Base-by-base conservation (phyloP, 2,113 vertebrate genomes). In the Sisor rabdophorus region DNA sequence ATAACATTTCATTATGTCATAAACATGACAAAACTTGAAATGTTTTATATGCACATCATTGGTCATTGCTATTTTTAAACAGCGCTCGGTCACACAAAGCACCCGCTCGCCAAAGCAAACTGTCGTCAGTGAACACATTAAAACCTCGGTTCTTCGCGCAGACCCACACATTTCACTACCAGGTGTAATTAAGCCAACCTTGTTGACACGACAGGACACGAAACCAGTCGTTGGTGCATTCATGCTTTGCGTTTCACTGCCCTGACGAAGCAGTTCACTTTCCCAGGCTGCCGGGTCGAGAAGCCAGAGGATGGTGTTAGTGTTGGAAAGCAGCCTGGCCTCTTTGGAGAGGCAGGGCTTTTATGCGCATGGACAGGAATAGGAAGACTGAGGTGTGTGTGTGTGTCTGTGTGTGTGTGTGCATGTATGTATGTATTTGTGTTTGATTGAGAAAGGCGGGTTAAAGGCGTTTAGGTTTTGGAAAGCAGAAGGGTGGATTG, bases 121-220 rank as follows among this genome's bases (percentile, higher is more conserved):
- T 4, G 53, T 11, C 32, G 56, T 71, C 47, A 68, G 54, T 4
- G 16, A 58, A 60, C 73, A 78, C 78, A 36, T 20, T 17, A 47
- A 79, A 22, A 47, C 48, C n/a, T 59, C 53, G 24, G 22, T 50
- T 5, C 16, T 40, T 26, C 56, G 60, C 53, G 40, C 56, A 59
- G 77, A 64, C 56, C 40, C 36, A n/a, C 76, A 77, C 68, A 32
- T 52, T 59, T 80, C 44, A 60, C 56, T 76, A 73, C 79, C 32
- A 36, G 55, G 9, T 12, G 71, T 85, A 77, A 83, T 84, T 81
- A 85, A 80, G 71, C 65, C 67, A 52, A 84, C 76, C 73, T 81
- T n/a, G n/a, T n/a, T n/a, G n/a, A 82, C 74, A 75, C 67, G 75
- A 78, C 77, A 80, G 67, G 84, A 79, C 76, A 77, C 48, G 75